Percentiles rank a stretch among this genome's conserved stretches.
Evolutionary conservation across 2,888 invertebrate genomes (phyloP).

Genomic region (Eurytoma californica): DNA sequence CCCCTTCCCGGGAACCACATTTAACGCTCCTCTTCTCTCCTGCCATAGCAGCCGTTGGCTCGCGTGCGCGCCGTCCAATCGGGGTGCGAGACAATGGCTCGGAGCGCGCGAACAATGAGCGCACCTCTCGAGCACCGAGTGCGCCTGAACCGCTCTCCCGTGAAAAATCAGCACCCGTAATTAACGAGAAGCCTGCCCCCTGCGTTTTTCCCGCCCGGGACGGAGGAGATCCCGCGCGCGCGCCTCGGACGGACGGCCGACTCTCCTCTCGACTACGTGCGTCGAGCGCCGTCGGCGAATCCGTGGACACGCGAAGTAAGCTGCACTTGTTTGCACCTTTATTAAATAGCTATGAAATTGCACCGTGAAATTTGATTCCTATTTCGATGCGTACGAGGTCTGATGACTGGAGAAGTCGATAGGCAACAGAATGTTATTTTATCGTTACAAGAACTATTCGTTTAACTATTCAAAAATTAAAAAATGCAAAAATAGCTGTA

Average conservation of each 20-base stretch:
- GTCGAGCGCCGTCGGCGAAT: not conserved
- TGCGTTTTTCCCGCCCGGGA: not conserved
- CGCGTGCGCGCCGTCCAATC: slow-evolving; percentile 35
- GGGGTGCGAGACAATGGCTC: slow-evolving; percentile 65
- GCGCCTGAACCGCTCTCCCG: slow-evolving; percentile 66
- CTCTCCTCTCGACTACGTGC: not conserved
- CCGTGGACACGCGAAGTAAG: slow-evolving; percentile 1
- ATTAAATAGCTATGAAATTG: not conserved
- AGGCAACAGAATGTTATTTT: too few species aligned
- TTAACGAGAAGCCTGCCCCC: slow-evolving; percentile 57
- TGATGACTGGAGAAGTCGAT: not conserved
- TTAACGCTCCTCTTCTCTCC: slow-evolving; percentile 47
- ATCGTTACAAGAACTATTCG: too few species aligned
- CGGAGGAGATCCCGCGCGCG: not conserved
- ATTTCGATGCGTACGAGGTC: not conserved
- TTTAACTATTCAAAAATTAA: too few species aligned
- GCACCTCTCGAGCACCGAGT: slow-evolving; percentile 61
- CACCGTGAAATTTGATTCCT: slow-evolving; percentile 21
- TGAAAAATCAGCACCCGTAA: slow-evolving; percentile 70
- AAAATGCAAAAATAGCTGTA: too few species aligned
- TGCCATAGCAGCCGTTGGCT: not conserved
- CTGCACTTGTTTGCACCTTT: slow-evolving; percentile 43
- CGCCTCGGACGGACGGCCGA: not conserved
- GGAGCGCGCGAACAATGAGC: slow-evolving; percentile 64
- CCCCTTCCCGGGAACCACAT: slow-evolving; percentile 49